Percentiles rank a stretch among this genome's conserved stretches.
phyloP scores from a whole-genome alignment of 2,888 invertebrate species.

The Oasisia sp. region DNA sequence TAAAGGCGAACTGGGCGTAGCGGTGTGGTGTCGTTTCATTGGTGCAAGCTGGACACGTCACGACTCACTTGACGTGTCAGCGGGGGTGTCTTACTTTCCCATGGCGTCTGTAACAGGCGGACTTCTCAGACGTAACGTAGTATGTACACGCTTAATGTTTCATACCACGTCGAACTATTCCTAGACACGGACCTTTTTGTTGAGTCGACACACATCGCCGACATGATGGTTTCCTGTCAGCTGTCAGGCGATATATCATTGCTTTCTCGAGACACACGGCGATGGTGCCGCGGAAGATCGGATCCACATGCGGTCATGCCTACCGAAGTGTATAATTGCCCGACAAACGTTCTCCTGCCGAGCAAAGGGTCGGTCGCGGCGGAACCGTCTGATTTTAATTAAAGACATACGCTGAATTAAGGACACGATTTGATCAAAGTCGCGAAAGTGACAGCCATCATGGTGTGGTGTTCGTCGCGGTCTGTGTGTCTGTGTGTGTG shows the following conservation, averaged over 20 bases:
- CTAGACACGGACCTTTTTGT: background rate
- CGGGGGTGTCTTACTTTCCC: background rate
- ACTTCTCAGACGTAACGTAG: background rate
- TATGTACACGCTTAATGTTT: background rate
- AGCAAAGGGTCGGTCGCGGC: background rate
- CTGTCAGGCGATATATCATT: background rate
- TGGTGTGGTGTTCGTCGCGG: background rate
- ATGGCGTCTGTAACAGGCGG: background rate
- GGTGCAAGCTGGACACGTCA: background rate
- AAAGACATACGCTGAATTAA: background rate
- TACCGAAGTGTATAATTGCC: conserved; percentile 3
- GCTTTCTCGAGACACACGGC: background rate
- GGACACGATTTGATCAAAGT: background rate
- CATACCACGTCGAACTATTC: background rate
- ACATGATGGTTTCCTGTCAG: background rate
- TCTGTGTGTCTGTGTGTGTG: background rate
- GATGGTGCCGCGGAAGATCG: background rate
- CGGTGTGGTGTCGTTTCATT: background rate
- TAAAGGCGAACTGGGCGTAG: background rate
- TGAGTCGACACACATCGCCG: background rate
- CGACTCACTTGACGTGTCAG: background rate
- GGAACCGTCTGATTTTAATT: background rate
- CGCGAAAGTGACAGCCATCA: background rate
- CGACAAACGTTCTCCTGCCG: background rate
- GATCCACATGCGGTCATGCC: conserved; percentile 17